Conservation (phyloP, 2,113 vertebrate species). For the Onychostruthus taczanowskii region DNA sequence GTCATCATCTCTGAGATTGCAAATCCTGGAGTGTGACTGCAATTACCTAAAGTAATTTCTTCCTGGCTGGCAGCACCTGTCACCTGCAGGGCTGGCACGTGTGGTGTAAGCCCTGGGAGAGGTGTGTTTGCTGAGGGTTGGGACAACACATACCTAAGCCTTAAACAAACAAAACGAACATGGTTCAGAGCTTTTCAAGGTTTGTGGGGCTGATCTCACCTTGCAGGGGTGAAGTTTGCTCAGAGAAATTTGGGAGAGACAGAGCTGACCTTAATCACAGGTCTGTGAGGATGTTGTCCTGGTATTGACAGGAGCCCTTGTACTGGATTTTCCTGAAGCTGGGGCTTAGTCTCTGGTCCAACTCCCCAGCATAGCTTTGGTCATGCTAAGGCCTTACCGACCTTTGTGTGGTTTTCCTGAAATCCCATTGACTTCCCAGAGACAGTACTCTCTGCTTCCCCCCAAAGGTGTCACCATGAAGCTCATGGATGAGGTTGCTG, state of each 20-base stretch:
- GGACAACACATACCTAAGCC: neutral
- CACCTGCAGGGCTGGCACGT: neutral
- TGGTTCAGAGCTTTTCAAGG: neutral
- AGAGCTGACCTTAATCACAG: neutral
- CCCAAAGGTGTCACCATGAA: slow-evolving; percentile 94
- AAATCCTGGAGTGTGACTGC: neutral
- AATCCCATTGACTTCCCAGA: neutral
- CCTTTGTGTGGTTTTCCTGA: rapidly evolving
- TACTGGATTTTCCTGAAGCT: neutral
- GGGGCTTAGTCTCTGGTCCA: rapidly evolving
- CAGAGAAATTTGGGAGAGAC: rapidly evolving
- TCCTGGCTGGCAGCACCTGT: neutral
- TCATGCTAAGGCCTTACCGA: neutral
- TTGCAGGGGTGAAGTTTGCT: neutral
- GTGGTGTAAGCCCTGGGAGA: neutral
- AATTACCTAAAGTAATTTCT: neutral
- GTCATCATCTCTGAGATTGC: neutral
- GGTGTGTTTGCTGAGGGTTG: neutral
- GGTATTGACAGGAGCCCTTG: neutral
- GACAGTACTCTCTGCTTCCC: neutral
- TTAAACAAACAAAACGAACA: neutral
- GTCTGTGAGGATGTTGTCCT: rapidly evolving
- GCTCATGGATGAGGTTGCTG: slow-evolving; percentile 95
- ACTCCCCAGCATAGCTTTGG: neutral
- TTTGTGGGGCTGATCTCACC: neutral